Percentiles rank a stretch among this genome's conserved stretches.
These are phyloP conservation scores for Drosophila tristis DNA, from an alignment of 1,140 invertebrate species.

Conservation along the genomic window DNA sequence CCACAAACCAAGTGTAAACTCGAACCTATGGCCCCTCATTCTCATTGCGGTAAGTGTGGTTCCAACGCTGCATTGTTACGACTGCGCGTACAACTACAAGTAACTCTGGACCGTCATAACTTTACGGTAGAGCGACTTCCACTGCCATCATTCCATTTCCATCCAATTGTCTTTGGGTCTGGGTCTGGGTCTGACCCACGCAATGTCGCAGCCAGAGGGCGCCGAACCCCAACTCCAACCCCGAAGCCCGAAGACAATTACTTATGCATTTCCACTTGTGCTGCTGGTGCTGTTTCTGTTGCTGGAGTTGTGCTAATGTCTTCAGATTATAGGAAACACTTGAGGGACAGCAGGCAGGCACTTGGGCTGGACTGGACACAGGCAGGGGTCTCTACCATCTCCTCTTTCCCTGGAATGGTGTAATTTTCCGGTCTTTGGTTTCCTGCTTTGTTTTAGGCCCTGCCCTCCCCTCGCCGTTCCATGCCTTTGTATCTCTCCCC, in stretches of 20 bases:
- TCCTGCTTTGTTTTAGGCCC: constrained; percentile 76
- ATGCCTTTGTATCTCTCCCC: background rate
- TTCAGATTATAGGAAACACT: constrained; percentile 67
- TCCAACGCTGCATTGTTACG: constrained; percentile 32
- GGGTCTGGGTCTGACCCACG: constrained; percentile 63
- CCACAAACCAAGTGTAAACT: constrained; percentile 39
- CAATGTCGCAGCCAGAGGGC: constrained; percentile 56
- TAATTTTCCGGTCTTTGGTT: constrained; percentile 79
- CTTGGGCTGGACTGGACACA: constrained; percentile 27
- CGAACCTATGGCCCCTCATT: constrained; percentile 3
- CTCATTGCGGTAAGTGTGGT: constrained; percentile 20
- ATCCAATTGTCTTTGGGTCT: constrained; percentile 58
- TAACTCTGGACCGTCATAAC: constrained; percentile 66
- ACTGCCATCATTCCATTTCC: constrained; percentile 5
- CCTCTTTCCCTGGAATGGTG: constrained; percentile 31
- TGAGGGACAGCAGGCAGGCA: constrained; percentile 7
- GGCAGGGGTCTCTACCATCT: constrained; percentile 25
- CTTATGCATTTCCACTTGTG: constrained; percentile 52
- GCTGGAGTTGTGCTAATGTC: constrained; percentile 70
- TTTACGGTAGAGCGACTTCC: constrained; percentile 69
- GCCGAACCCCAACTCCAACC: constrained; percentile 49
- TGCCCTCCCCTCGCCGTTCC: constrained; percentile 43
- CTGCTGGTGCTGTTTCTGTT: background rate
- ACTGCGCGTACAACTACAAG: no score
- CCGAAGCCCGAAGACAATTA: constrained; percentile 48